These are phyloP conservation scores for Laothoe populi DNA, from an alignment of 2,888 invertebrate species.

Conservation along the genomic window DNA sequence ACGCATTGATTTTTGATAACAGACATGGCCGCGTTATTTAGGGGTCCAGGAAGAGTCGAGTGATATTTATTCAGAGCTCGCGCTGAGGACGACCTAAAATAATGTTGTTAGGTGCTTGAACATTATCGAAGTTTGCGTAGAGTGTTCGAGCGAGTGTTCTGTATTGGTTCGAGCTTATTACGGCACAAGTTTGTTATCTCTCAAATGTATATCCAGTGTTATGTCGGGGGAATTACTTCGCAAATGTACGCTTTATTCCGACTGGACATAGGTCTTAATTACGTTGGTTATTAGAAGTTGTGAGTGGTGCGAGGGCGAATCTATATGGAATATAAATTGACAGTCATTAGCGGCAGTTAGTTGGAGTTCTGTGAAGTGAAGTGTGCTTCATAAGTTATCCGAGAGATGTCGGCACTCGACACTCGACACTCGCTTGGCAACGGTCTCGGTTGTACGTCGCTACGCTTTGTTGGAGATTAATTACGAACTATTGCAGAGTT, in stretches of 20 bases:
- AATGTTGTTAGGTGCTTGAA: conserved; percentile 12
- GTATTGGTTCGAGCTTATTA: background rate
- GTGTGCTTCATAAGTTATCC: conserved; percentile 11
- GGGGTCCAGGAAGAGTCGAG: background rate
- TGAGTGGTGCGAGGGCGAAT: background rate
- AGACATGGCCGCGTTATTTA: background rate
- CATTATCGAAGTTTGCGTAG: background rate
- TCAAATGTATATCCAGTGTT: background rate
- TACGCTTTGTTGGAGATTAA: background rate
- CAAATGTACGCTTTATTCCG: conserved; percentile 7
- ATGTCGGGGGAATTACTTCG: background rate
- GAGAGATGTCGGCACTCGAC: background rate
- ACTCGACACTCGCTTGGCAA: background rate
- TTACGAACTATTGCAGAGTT: background rate
- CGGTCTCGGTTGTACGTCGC: background rate
- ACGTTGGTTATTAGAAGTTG: background rate
- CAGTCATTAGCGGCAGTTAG: conserved; percentile 10
- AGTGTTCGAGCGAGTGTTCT: background rate
- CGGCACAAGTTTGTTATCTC: conserved; percentile 17
- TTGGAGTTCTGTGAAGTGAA: background rate
- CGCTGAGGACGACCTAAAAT: conserved; percentile 8
- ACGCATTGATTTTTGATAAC: conserved; percentile 14
- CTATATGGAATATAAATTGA: conserved; percentile 12
- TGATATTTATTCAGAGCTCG: conserved; percentile 17
- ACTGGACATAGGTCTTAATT: conserved; percentile 15